phyloP scores from a whole-genome alignment of 1,140 invertebrate species.

The Augochlora pura region DNA sequence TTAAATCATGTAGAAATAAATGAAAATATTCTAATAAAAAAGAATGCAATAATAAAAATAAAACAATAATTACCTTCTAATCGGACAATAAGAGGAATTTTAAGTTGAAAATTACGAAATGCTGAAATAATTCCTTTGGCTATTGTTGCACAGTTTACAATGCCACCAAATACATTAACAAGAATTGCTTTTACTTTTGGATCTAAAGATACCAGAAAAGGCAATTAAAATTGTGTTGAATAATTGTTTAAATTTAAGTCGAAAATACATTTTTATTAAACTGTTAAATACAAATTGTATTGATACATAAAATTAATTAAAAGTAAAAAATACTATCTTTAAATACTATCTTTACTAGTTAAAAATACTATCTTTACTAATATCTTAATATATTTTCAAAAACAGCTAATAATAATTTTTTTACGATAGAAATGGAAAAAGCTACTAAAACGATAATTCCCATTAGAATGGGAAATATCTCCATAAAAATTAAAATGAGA shows the following conservation, averaged over 20 bases:
- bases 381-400: not conserved
- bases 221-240: slow-evolving; percentile 33
- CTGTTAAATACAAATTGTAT: not conserved
- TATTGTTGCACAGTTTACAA: slow-evolving; percentile 98
- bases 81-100: slow-evolving; percentile 94
- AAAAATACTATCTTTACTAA: not conserved
- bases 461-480: too few relatives aligned
- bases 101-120: slow-evolving; percentile 88
- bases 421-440: too few relatives aligned
- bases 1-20: slow-evolving; percentile 22
- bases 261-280: too few relatives aligned
- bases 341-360: not conserved
- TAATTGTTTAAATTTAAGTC: not conserved
- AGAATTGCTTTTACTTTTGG: slow-evolving; percentile 96
- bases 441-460: too few relatives aligned
- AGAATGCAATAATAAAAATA: slow-evolving; percentile 10
- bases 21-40: slow-evolving; percentile 12
- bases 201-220: slow-evolving; percentile 80
- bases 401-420: too few relatives aligned
- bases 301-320: not conserved
- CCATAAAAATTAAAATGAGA: too few relatives aligned
- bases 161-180: slow-evolving; percentile 99
- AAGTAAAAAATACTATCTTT: not conserved
- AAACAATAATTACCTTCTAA: slow-evolving; percentile 91
- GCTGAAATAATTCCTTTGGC: slow-evolving; percentile 97